A percentile compares a stretch with the other conserved stretches of the same genome.
phyloP scores from a whole-genome alignment of 1,140 invertebrate genomes.

The Monochamus saltuarius region DNA sequence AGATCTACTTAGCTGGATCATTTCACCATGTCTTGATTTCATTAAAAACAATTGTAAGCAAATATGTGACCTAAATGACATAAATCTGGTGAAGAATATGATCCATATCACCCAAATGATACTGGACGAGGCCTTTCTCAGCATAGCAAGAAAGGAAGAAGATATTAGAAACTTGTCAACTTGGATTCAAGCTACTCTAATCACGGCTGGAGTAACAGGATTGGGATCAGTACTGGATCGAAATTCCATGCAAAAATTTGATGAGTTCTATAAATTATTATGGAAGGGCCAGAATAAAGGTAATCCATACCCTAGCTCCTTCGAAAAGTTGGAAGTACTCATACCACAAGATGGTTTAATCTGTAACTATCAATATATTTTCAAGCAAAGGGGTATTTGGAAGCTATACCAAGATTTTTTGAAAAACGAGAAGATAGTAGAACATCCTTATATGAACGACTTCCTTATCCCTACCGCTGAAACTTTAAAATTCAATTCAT shows the following conservation, averaged over 20 bases:
- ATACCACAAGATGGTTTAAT: conserved; percentile 73
- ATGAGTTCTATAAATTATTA: conserved; percentile 64
- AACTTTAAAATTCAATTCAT: conserved; percentile 71
- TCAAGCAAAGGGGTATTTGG: conserved; percentile 66
- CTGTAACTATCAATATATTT: conserved; percentile 79
- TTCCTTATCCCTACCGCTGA: conserved; percentile 84
- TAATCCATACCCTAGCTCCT: conserved; percentile 61
- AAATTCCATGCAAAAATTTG: conserved; percentile 71
- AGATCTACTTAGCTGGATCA: conserved; percentile 73
- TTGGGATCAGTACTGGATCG: conserved; percentile 73
- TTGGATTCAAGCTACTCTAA: conserved; percentile 77
- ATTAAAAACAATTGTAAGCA: conserved; percentile 65
- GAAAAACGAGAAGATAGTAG: conserved; percentile 59
- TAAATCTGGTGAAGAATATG: conserved; percentile 70
- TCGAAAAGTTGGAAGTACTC: conserved; percentile 70
- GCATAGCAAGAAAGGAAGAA: conserved; percentile 56
- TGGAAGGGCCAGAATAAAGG: conserved; percentile 61
- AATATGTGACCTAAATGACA: conserved; percentile 68
- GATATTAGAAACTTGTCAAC: conserved; percentile 63
- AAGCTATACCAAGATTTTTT: conserved; percentile 70
- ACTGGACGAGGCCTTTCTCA: conserved; percentile 68
- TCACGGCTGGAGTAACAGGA: conserved; percentile 78
- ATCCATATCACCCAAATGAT: conserved; percentile 75
- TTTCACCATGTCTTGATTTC: conserved; percentile 68
- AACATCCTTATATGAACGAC: conserved; percentile 64